A percentile compares a stretch with the other conserved stretches of the same genome.
Evolutionary conservation across 2,797 vertebrate genomes (phyloP).

Genomic region (Notamacropus eugenii): DNA sequence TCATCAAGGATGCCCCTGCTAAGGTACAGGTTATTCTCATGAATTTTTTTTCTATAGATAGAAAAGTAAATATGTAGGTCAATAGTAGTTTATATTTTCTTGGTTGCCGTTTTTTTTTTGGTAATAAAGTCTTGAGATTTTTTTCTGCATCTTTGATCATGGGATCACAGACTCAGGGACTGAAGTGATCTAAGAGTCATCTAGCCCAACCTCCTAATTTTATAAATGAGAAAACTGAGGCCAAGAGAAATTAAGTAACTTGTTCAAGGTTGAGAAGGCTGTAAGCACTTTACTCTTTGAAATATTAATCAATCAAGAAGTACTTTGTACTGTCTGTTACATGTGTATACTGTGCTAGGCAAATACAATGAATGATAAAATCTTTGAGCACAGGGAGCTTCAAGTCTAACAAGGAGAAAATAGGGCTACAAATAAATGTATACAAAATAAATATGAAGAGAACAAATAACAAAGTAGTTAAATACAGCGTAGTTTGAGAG

Average conservation of each 20-base stretch:
- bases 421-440: neutral
- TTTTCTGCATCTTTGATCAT: neutral
- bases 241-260: neutral
- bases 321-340: neutral
- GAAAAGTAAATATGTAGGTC: neutral
- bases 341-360: neutral
- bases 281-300: neutral
- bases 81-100: neutral
- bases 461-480: neutral
- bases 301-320: neutral
- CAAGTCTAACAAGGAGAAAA: neutral
- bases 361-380: neutral
- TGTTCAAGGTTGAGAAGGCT: neutral
- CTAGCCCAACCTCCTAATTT: neutral
- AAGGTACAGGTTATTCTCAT: neutral
- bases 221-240: neutral
- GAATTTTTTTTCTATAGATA: neutral
- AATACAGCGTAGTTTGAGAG: neutral
- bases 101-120: neutral
- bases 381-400: neutral
- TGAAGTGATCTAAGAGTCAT: neutral
- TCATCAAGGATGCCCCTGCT: neutral
- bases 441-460: neutral
- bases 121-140: neutral
- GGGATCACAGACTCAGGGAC: neutral